Base-by-base conservation (phyloP, 2,797 vertebrate species). In the Sebastes diaconus region DNA sequence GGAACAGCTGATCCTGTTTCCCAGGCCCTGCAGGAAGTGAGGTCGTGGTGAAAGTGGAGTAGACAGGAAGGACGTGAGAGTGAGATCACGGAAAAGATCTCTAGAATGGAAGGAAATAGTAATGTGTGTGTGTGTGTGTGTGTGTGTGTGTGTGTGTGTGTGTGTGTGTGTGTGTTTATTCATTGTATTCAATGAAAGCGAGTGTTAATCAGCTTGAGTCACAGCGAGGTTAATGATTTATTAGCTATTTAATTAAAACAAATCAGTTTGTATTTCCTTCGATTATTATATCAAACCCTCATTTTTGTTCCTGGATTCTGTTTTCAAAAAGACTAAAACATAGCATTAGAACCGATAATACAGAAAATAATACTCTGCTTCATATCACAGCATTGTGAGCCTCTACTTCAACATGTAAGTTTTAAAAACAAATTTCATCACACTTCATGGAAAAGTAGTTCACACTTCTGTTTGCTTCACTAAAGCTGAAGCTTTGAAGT, bases 1-100 rank as follows among this genome's bases (percentile, higher is more conserved):
- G 67, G 78, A 81, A 24, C 81, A 81, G 81, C 87, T 86, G 73
- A 85, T 87, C 79, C 88, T 73, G 84, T 75, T 89, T 90, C 90
- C 85, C 86, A 90, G 83, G 87, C 77, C 59, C 4, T 4, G 5
- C 87, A 90, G 92, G 91, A 94, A 92, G 87, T 91, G 87, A 90
- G 91, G 88, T 92, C 65, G 36, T 50, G 64, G 82, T 83, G 86
- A 90, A 91, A 90, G 87, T 75, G 81, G 64, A 59, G 75, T 73
- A 0, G 6, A 68, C 16, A 59, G 82, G 88, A 89, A 87, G 71
- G 68, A 75, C 3, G 4, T 10, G 77, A 75, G 77, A 65, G 32
- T 13, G 64, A 74, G 24, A 30, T 42, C 58, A 22, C 7, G 63
- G 64, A 84, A 81, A 63, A 72, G 60, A 87, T 25, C 34, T 4